Evolutionary conservation across 2,888 invertebrate species (phyloP), one percentile per base, ranked within the genome.

Genomic region (Boloria selene): DNA sequence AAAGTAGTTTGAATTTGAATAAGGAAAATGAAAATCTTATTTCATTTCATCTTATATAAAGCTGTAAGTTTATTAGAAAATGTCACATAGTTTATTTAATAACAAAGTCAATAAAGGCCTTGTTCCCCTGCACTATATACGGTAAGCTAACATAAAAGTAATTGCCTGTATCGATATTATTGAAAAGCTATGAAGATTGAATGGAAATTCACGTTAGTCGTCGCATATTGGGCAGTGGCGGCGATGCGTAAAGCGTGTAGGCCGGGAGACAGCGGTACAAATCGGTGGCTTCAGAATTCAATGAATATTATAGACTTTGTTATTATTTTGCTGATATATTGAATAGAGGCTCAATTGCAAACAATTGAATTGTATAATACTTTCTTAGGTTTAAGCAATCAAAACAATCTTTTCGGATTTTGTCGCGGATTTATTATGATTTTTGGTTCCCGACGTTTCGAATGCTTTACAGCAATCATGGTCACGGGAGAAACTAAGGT

Each of bases 211-310:
- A 61, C 62, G 64, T 65, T 74, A 73, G 75, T 74, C 75, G 79
- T 77, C 79, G 79, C 82, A 82, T 85, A 83, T 84, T 82, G 86
- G 86, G 82, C 84, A 82, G 77, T 73, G 80, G 74, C 81, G 79
- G 75, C 75, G 84, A 83, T 79, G 85, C 86, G 87, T 83, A 72
- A 47, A 63, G 45, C 66, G 53, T 64, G 51, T 77, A 77, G 75
- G 0, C 68, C 70, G 55, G 72, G 86, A 84, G 84, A 65, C 44
- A 22, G 50, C 17, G 10, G 31, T 4, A 13, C 45, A 59, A 51
- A 18, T 2, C n/a, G n/a, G n/a, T n/a, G n/a, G n/a, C n/a, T n/a
- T n/a, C n/a, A n/a, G n/a, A n/a, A n/a, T n/a, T n/a, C n/a, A n/a
- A n/a, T 26, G 26, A 4, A 26, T 26, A 4, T 26, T 26, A 3